These are phyloP conservation scores for Butorides virescens DNA, from an alignment of 2,113 vertebrate species.

Conservation along the genomic window DNA sequence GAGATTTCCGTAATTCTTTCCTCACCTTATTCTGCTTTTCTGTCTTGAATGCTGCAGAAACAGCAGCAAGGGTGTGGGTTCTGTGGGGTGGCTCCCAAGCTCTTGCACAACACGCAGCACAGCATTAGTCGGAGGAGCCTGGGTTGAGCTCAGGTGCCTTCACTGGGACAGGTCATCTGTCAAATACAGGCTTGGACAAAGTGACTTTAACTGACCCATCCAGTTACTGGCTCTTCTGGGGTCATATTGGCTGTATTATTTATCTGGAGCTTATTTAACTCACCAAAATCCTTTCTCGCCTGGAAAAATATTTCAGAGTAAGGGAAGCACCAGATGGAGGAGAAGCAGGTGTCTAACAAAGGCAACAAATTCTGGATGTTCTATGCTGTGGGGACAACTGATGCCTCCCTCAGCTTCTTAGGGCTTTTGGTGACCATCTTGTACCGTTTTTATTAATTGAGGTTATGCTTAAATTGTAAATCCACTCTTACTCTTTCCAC, in stretches of 20 bases:
- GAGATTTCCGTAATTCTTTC: neutral
- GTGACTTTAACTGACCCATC: neutral
- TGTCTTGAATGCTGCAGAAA: neutral
- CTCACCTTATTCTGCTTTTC: neutral
- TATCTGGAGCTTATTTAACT: neutral
- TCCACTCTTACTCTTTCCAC: neutral
- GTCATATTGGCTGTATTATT: neutral
- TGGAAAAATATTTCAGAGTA: neutral
- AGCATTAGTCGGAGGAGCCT: neutral
- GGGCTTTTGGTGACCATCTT: neutral
- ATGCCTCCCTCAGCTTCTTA: neutral
- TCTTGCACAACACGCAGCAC: neutral
- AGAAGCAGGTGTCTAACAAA: neutral
- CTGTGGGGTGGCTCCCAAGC: neutral
- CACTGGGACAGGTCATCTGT: neutral
- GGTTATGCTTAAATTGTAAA: neutral
- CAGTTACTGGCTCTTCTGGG: neutral
- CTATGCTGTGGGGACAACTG: neutral
- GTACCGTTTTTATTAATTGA: neutral
- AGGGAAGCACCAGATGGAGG: neutral
- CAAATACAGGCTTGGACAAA: neutral
- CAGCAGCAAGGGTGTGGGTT: neutral
- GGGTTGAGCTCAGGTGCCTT: neutral
- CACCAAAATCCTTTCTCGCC: neutral
- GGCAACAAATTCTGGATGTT: neutral